phyloP scores from a whole-genome alignment of 2,113 vertebrate genomes.

The Tragelaphus buxtoni region DNA sequence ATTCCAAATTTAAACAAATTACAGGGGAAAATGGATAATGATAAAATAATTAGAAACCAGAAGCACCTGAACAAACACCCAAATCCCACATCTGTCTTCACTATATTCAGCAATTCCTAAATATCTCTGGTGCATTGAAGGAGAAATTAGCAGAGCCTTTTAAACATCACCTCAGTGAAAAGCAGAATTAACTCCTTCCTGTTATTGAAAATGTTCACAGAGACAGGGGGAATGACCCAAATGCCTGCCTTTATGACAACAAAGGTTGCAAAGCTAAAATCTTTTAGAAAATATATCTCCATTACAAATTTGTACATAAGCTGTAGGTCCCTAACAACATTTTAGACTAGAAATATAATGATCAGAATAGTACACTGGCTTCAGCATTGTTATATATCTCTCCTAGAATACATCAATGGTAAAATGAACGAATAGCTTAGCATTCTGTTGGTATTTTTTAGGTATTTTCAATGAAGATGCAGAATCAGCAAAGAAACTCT shows the following conservation, averaged over 20 bases:
- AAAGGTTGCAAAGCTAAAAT: neutral
- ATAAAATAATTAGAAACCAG: conserved; percentile 43
- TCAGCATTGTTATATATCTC: neutral
- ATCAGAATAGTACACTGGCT: neutral
- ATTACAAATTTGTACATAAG: conserved; percentile 27
- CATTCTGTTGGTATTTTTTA: conserved; percentile 7
- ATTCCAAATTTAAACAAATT: conserved; percentile 53
- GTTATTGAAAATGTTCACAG: neutral
- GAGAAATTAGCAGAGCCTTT: neutral
- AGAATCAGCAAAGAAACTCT: conserved; percentile 31
- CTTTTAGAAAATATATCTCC: neutral
- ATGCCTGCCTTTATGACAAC: neutral
- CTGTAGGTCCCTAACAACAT: neutral
- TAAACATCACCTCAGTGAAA: neutral
- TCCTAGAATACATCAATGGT: neutral
- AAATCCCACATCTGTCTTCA: conserved; percentile 26
- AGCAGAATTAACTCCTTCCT: neutral
- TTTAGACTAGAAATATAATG: conserved; percentile 16
- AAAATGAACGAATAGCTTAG: neutral
- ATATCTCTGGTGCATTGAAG: neutral
- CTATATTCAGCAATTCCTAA: neutral
- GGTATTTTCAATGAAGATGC: neutral
- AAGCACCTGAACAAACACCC: conserved; percentile 14
- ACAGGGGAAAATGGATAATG: neutral
- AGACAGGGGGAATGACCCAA: neutral